Evolutionary conservation across 2,797 vertebrate genomes (phyloP), one percentile per base, ranked within the genome.

Genomic region (Lithobates pipiens): DNA sequence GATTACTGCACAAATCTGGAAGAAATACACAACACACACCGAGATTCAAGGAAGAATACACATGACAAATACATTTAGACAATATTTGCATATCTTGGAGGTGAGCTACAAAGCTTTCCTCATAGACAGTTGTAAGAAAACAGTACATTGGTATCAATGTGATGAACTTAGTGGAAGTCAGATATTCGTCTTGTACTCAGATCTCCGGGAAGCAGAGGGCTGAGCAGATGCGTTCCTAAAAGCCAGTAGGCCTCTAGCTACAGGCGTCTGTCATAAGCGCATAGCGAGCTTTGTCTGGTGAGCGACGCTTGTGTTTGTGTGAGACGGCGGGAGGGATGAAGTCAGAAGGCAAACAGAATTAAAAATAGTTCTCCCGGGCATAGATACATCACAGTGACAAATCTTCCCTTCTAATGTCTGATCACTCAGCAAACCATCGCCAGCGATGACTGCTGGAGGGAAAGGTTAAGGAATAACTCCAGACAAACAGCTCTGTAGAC

Each of bases 91-190:
- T 3, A 46, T 46, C 44, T 10, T 1, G 44, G 44, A 46, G 44
- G 13, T 18, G 15, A 18, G 3, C 50, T 18, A 21, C 21, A 75
- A 80, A 71, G 10, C 65, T 25, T 67, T 76, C 36, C 27, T 9
- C 25, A 0, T 18, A 50, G 27, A 34, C 72, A 36, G 29, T 27
- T 3, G 44, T 25, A 73, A 7, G 39, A 34, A n/a, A 5, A 54
- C 61, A 54, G n/a, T 74, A 36, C 54, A 79, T 76, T 42, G 67
- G 42, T 21, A 72, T 42, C 16, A 29, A 68, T 75, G 50, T 80
- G 70, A 80, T 80, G 69, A 68, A 77, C 70, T 80, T 70, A 4
- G 71, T 50, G 54, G 13, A 50, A 80, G 70, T 21, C 77, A 36
- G 69, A 29, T 34, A 29, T 54, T 75, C 63, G 74, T 74, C 74